Evolutionary conservation across 1,140 invertebrate genomes (phyloP).

Genomic region (Yoshiicerus persimilis): DNA sequence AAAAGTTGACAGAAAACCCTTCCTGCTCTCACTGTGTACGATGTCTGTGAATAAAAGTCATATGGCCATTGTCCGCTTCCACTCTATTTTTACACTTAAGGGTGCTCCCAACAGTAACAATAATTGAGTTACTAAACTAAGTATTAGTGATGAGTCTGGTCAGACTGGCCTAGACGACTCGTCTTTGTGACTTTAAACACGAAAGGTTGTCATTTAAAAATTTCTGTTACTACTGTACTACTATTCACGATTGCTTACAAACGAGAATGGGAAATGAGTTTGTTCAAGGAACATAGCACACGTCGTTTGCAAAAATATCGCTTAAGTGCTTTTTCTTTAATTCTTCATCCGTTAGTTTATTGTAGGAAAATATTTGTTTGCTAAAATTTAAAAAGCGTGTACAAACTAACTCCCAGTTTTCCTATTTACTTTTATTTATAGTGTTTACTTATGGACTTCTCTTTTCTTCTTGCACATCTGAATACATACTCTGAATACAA

Average conservation of each 20-base stretch:
- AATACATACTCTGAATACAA: not conserved
- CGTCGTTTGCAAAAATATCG: not conserved
- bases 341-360: not conserved
- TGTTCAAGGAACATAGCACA: not conserved
- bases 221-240: not conserved
- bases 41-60: not conserved
- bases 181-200: not conserved
- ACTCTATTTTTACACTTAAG: not conserved
- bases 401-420: not conserved
- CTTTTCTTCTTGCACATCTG: not conserved
- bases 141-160: not conserved
- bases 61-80: not conserved
- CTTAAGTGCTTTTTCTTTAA: not conserved
- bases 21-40: not conserved
- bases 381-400: not conserved
- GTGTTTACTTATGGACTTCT: not conserved
- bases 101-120: not conserved
- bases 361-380: not conserved
- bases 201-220: not conserved
- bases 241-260: not conserved
- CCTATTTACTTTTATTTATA: not conserved
- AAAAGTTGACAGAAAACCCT: not conserved
- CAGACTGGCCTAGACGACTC: not conserved
- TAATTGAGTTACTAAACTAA: not conserved
- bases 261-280: not conserved